Evolutionary conservation across 2,113 vertebrate genomes (phyloP).

Genomic region (Tor tambroides): DNA sequence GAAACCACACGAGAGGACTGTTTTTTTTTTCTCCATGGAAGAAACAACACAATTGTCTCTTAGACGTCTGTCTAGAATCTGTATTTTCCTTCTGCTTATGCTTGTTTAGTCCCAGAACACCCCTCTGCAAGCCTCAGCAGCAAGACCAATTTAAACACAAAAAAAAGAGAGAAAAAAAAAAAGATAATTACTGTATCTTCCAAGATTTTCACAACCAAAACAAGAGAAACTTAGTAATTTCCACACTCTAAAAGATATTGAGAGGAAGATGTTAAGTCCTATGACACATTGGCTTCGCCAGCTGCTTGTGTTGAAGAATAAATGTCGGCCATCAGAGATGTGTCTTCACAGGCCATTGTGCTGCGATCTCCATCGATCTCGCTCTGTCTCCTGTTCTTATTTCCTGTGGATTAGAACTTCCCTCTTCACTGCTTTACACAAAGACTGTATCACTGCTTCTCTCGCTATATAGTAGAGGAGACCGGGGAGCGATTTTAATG

Average conservation of each 20-base stretch:
- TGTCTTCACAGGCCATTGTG: constrained; percentile 29
- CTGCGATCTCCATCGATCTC: constrained; percentile 38
- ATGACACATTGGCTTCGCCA: not conserved
- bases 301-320: not conserved
- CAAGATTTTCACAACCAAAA: not conserved
- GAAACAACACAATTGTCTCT: constrained; percentile 13
- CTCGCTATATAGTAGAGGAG: not conserved
- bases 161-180: not conserved
- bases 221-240: not conserved
- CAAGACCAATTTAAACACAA: not conserved
- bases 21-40: not conserved
- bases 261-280: not conserved
- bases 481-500: not conserved
- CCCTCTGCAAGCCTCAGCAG: not conserved
- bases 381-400: constrained; percentile 18
- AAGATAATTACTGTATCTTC: not conserved
- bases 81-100: not conserved
- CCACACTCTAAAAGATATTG: not conserved
- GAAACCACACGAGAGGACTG: not conserved
- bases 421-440: constrained; percentile 16
- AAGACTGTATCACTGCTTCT: not conserved
- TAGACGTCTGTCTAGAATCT: not conserved
- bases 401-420: constrained; percentile 32
- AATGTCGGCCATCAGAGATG: constrained; percentile 26
- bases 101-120: not conserved